Base-by-base conservation (phyloP, 2,888 invertebrate genomes). In the Ypsolopha sequella region DNA sequence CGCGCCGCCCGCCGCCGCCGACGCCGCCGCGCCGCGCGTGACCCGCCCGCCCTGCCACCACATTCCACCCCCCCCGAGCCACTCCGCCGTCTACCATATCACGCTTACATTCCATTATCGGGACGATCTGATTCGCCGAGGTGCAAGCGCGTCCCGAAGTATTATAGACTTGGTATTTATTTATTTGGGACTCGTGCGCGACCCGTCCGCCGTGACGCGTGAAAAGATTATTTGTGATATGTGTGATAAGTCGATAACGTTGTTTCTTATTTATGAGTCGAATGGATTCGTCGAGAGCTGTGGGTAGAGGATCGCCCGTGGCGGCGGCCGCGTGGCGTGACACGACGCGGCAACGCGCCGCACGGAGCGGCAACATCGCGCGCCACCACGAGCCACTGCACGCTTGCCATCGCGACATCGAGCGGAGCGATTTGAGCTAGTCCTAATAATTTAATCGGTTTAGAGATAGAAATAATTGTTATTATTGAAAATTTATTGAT, bases 81-180 rank as follows among this genome's bases (percentile, higher is more conserved):
- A 56, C 60, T 57, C 56, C 61, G 60, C 59, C 57, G 61, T 55
- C 61, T 61, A 68, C 70, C 80, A 75, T 72, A 76, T 76, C 84
- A 78, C 84, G 82, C 82, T 82, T 82, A 85, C 85, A 85, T 85
- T 85, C 85, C 85, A 85, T 80, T 76, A 71, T 68, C 80, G 82
- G 80, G 82, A 74, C 80, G 78, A 71, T 66, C 70, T 66, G 67
- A 67, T 73, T 70, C 70, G 76, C 70, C 73, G 69, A 64, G 64
- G 68, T 60, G 70, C 70, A 58, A 70, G 71, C 69, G 69, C 70
- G 73, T 71, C 78, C 79, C 79, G 74, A 70, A 80, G 70, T 78
- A 74, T 79, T 80, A 81, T 80, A 81, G 77, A 81, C 82, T 80
- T 72, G 78, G 60, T 84, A 84, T 84, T 82, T 84, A 84, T 84